Evolutionary conservation across 2,113 vertebrate species (phyloP).

Genomic region (Edolisoma coerulescens): DNA sequence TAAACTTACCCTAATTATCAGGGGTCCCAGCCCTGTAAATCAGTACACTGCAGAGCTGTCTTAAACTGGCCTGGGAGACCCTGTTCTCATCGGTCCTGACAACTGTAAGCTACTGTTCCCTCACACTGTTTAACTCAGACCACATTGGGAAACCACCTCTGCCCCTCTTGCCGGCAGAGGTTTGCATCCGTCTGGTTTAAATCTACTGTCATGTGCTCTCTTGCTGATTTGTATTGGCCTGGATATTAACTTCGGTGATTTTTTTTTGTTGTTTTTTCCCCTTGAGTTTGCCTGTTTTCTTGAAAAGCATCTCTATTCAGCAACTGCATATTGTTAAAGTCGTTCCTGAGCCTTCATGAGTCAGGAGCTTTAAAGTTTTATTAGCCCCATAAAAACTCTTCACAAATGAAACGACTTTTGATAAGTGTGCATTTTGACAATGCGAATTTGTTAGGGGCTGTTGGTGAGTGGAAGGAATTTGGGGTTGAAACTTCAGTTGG

Average conservation of each 20-base stretch:
- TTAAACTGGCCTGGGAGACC: slow-evolving; percentile 47
- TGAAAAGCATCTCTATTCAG: slow-evolving; percentile 24
- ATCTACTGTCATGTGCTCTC: slow-evolving; percentile 77
- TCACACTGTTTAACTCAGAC: slow-evolving; percentile 80
- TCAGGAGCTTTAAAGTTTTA: slow-evolving; percentile 76
- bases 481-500: slow-evolving; percentile 53
- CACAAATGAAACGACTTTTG: slow-evolving; percentile 74
- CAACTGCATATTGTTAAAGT: slow-evolving; percentile 31
- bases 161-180: slow-evolving; percentile 30
- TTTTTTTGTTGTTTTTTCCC: neutral
- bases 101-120: slow-evolving; percentile 88
- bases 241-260: slow-evolving; percentile 42
- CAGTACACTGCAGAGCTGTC: slow-evolving; percentile 58
- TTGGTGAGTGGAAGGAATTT: slow-evolving; percentile 65
- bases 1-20: slow-evolving; percentile 61
- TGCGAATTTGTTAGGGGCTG: slow-evolving; percentile 70
- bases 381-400: slow-evolving; percentile 72
- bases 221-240: slow-evolving; percentile 70
- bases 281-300: slow-evolving; percentile 18
- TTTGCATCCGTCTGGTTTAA: slow-evolving; percentile 83
- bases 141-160: slow-evolving; percentile 74
- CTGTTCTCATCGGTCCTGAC: slow-evolving; percentile 82
- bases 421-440: slow-evolving; percentile 69
- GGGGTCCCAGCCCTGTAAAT: slow-evolving; percentile 60
- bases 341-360: neutral